Evolutionary conservation across 2,888 invertebrate species (phyloP).

Genomic region (Dysmachus trigonus): DNA sequence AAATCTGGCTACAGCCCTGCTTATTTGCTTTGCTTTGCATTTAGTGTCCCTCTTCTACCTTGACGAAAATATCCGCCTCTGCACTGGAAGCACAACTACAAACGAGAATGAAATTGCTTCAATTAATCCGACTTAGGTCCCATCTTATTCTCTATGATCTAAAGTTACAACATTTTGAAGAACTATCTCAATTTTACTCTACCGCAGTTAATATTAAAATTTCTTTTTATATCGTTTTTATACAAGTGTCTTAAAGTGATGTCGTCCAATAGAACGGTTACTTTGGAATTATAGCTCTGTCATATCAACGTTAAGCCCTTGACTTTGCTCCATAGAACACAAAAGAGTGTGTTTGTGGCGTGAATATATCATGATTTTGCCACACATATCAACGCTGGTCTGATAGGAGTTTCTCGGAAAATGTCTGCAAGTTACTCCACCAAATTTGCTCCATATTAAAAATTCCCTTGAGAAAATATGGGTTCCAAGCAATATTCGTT

Average conservation of each 20-base stretch:
- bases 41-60: no score
- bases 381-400: background rate
- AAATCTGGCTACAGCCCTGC: no score
- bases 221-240: background rate
- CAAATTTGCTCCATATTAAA: background rate
- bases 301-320: background rate
- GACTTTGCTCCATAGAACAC: background rate
- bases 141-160: no score
- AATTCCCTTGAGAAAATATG: background rate
- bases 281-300: background rate
- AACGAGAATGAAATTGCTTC: no score
- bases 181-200: background rate
- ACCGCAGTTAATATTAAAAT: background rate
- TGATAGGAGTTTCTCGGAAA: background rate
- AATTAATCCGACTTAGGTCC: no score
- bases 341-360: background rate
- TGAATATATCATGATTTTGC: conserved; percentile 3
- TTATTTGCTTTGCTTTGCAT: no score
- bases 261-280: background rate
- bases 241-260: background rate
- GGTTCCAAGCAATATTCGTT: background rate
- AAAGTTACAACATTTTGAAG: background rate
- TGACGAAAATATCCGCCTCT: no score
- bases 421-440: background rate
- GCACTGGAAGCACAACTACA: no score